Base-by-base conservation (phyloP, 2,113 vertebrate genomes). In the Crotalus tigris region DNA sequence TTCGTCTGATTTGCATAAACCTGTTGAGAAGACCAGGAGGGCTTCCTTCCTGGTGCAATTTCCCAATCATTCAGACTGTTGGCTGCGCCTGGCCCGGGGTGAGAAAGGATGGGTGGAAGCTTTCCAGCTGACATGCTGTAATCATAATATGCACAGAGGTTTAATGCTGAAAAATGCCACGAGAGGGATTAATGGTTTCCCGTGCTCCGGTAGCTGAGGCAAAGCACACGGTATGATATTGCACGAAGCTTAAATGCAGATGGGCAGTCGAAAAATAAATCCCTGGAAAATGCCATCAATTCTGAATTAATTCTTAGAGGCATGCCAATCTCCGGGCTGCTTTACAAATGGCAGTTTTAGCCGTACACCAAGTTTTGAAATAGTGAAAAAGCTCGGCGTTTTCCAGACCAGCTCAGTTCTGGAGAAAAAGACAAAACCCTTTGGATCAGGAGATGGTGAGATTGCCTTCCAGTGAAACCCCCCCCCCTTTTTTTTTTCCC, bases 161-260 rank as follows among this genome's bases (percentile, higher is more conserved):
- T 95, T 89, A 12, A 86, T 95, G 95, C 90, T 97, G 96, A 96
- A 97, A 97, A 96, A 97, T 93, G 96, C 95, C 85, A 88, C 17
- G 49, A 95, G 95, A 94, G 29, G 94, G 96, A 97, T 96, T 97
- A 97, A 97, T 97, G 96, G 88, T 19, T 95, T 53, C 91, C 91
- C 90, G 94, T 92, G 93, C 90, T 87, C 90, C 87, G 57, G 95
- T 61, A 44, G 90, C 51, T 9, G 81, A 81, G 55, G 58, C 33
- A 19, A 93, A 39, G 92, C 93, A 44, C 12, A 39, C 91, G 46
- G 24, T 19, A 54, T 93, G 81, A 93, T 93, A 94, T 96, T 92
- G 94, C 0, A 7, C 94, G 96, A 96, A 97, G 96, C 95, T 46
- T 89, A 95, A 92, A 86, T 5, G 90, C 93, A 91, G 91, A 90